These are phyloP conservation scores for Toxostoma redivivum DNA, from an alignment of 2,113 vertebrate species.

Conservation along the genomic window DNA sequence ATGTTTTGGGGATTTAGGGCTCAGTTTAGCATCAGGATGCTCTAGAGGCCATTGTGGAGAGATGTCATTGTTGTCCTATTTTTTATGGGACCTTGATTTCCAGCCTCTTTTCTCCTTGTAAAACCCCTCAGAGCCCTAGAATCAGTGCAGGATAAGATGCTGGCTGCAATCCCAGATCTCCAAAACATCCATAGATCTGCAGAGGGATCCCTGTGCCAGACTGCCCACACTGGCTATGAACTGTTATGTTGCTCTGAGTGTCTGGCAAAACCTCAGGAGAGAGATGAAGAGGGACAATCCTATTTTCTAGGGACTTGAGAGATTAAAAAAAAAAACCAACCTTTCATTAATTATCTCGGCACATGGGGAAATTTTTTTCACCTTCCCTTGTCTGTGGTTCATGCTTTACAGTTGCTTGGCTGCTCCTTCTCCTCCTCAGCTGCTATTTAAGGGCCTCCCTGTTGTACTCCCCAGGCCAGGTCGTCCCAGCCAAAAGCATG, in stretches of 20 bases:
- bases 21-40: neutral
- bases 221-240: neutral
- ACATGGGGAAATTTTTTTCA: neutral
- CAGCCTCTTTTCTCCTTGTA: neutral
- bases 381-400: conserved; percentile 3
- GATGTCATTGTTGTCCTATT: neutral
- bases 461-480: neutral
- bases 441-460: conserved; percentile 38
- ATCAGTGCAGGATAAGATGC: neutral
- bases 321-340: neutral
- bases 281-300: neutral
- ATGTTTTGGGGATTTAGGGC: neutral
- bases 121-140: neutral
- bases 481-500: neutral
- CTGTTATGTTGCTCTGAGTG: neutral
- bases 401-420: conserved; percentile 7
- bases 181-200: neutral
- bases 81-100: neutral
- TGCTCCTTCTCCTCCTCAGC: neutral
- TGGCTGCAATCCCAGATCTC: neutral
- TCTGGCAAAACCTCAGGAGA: neutral
- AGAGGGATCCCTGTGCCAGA: neutral
- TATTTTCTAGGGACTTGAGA: neutral
- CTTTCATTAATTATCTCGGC: neutral
- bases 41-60: neutral